Conservation (phyloP, 2,113 vertebrate species). For the Alexandromys fortis region DNA sequence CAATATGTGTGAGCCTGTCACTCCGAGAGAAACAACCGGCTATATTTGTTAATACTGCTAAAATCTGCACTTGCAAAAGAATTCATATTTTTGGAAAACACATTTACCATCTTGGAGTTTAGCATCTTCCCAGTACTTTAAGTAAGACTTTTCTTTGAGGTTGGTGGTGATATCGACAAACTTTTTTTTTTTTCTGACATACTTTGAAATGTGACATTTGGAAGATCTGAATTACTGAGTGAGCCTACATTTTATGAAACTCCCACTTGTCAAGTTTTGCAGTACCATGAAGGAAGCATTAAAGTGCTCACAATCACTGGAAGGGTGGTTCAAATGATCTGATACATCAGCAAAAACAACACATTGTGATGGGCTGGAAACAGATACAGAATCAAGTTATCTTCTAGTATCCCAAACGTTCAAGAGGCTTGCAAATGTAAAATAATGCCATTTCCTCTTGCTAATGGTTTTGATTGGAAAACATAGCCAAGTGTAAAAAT, state of each 20-base stretch:
- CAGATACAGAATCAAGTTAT: background rate
- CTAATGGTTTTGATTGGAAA: slow-evolving; percentile 40
- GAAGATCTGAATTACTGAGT: background rate
- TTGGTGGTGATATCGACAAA: background rate
- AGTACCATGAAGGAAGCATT: background rate
- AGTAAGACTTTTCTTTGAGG: background rate
- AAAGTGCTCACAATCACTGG: slow-evolving; percentile 15
- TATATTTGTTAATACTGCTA: background rate
- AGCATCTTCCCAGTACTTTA: background rate
- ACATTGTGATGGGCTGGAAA: background rate
- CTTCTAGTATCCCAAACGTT: background rate
- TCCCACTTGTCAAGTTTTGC: background rate
- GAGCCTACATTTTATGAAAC: background rate
- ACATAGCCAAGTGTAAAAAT: slow-evolving; percentile 12
- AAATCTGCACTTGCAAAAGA: background rate
- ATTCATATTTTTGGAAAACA: background rate
- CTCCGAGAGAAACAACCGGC: background rate
- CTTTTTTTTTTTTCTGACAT: slow-evolving; percentile 39
- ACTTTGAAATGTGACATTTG: slow-evolving; percentile 33
- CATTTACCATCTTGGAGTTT: background rate
- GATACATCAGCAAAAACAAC: background rate
- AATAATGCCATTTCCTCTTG: background rate
- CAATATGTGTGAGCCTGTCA: background rate
- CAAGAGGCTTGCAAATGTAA: slow-evolving; percentile 28
- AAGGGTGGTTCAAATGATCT: background rate